Evolutionary conservation across 2,797 vertebrate genomes (phyloP), one percentile per base, ranked within the genome.

Genomic region (Avahi laniger): DNA sequence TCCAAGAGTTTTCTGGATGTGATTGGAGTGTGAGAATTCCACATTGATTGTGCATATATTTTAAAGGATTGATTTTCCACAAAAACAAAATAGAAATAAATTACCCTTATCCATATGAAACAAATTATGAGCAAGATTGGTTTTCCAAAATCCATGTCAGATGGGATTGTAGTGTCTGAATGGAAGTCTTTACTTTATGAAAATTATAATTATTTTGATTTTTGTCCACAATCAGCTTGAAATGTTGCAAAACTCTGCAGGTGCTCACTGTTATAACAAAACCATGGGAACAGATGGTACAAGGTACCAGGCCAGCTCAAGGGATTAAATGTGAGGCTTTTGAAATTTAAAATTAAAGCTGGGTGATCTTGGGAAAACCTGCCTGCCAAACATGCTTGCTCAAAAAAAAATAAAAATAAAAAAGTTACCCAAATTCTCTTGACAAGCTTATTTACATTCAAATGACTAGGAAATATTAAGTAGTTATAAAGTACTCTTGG

Each of bases 291-390:
- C 98, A 99, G 98, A 99, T 99, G 99, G 99, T 97, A 97, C 98
- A 98, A 98, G 98, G 99, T 98, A 98, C 95, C 98, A 98, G 98
- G 98, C 98, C 98, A 99, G 98, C 98, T 99, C 98, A 98, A 98
- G 98, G 99, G 98, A 99, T 99, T 99, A 98, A 98, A 98, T 96
- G 79, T 98, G 98, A 98, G 97, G 98, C 98, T 98, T 99, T 99
- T 99, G 98, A 99, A 99, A 98, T 99, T 99, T 98, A 98, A 98
- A 98, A 99, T 98, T 98, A 98, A 98, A 99, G 98, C 98, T 98
- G 98, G 97, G 98, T 98, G 98, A 98, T 98, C 98, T 98, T 97
- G 98, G 98, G 97, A 97, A 98, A 98, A 98, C 35, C 93, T 98
- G 98, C 98, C 95, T 98, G 98, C 98, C 98, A 99, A 98, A 98